A percentile compares a stretch with the other conserved stretches of the same genome.
Evolutionary conservation across 2,113 vertebrate genomes (phyloP).

Genomic region (Carettochelys insculpta): DNA sequence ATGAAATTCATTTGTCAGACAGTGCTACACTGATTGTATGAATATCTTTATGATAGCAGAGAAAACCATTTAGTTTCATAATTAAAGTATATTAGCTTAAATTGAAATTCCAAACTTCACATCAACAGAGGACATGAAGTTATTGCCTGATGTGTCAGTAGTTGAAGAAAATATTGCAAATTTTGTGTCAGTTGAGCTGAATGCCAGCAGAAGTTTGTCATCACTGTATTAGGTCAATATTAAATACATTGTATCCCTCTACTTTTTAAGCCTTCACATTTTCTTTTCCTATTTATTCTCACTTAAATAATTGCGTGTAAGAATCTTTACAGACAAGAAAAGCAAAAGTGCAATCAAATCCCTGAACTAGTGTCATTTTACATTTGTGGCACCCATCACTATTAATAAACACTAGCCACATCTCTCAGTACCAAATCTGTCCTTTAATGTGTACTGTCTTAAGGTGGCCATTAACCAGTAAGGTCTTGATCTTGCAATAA

Average conservation of each 20-base stretch:
- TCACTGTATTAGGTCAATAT: slow-evolving; percentile 30
- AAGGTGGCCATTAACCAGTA: slow-evolving; percentile 45
- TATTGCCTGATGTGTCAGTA: slow-evolving; percentile 71
- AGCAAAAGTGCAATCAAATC: slow-evolving; percentile 79
- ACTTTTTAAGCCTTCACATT: slow-evolving; percentile 72
- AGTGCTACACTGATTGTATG: slow-evolving; percentile 47
- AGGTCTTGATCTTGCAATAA: slow-evolving; percentile 23
- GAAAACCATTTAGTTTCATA: slow-evolving; percentile 59
- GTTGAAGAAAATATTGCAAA: slow-evolving; percentile 32
- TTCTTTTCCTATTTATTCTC: slow-evolving; percentile 60
- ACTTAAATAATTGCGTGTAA: slow-evolving; percentile 71
- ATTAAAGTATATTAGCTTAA: slow-evolving; percentile 59
- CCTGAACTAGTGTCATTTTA: slow-evolving; percentile 73
- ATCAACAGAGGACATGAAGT: slow-evolving; percentile 45
- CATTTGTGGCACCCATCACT: slow-evolving; percentile 52
- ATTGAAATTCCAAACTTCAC: slow-evolving; percentile 65
- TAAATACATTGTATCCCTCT: slow-evolving; percentile 67
- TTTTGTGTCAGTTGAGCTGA: slow-evolving; percentile 52
- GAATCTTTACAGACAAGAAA: slow-evolving; percentile 65
- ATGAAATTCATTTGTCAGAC: slow-evolving; percentile 53
- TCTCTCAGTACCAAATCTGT: slow-evolving; percentile 48
- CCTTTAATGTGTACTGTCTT: slow-evolving; percentile 43
- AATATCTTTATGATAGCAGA: slow-evolving; percentile 56
- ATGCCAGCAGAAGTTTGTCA: slow-evolving; percentile 57
- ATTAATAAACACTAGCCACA: slow-evolving; percentile 8